Conservation (phyloP, 2,113 vertebrate species). For the Chascanopsetta lugubris region DNA sequence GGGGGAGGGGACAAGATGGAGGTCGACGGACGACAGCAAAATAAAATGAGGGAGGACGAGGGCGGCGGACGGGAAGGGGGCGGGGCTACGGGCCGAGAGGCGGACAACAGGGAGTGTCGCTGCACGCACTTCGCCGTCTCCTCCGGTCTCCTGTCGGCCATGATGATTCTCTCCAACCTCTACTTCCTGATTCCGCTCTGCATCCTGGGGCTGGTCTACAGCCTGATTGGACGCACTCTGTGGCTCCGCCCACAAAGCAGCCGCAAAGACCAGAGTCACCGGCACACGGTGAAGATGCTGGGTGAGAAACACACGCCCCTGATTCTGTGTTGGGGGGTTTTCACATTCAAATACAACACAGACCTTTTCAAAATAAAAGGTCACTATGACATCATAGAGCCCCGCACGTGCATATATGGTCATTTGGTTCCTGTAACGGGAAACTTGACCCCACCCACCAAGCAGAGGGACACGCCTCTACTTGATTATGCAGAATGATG, state of each 20-base stretch:
- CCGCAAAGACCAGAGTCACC: constrained; percentile 74
- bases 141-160: constrained; percentile 80
- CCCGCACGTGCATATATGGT: neutral
- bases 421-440: too few species aligned
- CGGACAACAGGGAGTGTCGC: constrained; percentile 76
- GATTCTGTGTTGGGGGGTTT: neutral
- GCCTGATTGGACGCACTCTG: constrained; percentile 79
- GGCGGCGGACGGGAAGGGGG: constrained; percentile 42
- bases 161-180: constrained; percentile 83
- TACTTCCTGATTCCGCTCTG: constrained; percentile 82
- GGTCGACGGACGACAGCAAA: constrained; percentile 36
- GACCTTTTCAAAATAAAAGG: too few species aligned
- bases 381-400: too few species aligned
- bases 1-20: constrained; percentile 2
- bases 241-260: constrained; percentile 73
- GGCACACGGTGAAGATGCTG: constrained; percentile 81
- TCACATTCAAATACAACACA: neutral
- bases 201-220: constrained; percentile 79
- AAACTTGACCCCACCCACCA: too few species aligned
- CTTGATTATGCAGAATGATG: too few species aligned
- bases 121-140: constrained; percentile 72
- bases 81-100: neutral
- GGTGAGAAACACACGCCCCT: constrained; percentile 73
- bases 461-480: too few species aligned
- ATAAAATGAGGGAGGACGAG: constrained; percentile 62